Base-by-base conservation (phyloP, 1,140 invertebrate species). In the Trypoxylus dichotomus region DNA sequence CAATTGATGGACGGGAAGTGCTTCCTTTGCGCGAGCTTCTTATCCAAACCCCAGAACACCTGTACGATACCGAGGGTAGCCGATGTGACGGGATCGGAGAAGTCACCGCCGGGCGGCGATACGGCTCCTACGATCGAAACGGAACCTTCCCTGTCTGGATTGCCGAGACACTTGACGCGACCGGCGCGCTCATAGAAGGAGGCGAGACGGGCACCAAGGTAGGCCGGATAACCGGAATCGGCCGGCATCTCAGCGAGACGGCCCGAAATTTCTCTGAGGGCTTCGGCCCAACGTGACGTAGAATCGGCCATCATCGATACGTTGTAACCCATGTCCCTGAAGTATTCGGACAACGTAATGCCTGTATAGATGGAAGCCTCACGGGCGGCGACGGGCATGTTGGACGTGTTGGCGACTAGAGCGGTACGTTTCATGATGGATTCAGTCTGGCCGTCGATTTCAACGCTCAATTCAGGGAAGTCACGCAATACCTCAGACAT, bases 251-350 rank as follows among this genome's bases (percentile, higher is more conserved):
- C 98, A 88, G 98, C 98, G 83, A 99, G 90, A 91, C 98, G 97
- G 89, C 98, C 83, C 2, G 98, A 99, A 89, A 99, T 99, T 93
- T 99, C 98, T 92, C 98, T 92, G 86, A 99, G 90, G 83, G 98
- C 98, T 88, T 99, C 98, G 75, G 98, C 98, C 98, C 98, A 99
- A 90, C 98, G 96, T 24, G 98, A 99, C 13, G 98, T 99, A n/a
- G 98, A 99, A 88, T 99, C 98, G 83, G 98, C 98, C 98, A 99
- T 99, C 98, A 99, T 99, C 76, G 98, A 98, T 29, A 99, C 98
- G 86, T 99, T 98, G 91, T 99, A 98, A 88, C 98, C 98, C 98
- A 99, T 99, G 87, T 99, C 97, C 86, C 94, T 91, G 91, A 99
- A 99, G 87, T 99, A 99, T 88, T 99, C 98, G 27, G 97, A 98